Evolutionary conservation across 2,113 vertebrate species (phyloP), one percentile per base, ranked within the genome.

Genomic region (Origma solitaria): DNA sequence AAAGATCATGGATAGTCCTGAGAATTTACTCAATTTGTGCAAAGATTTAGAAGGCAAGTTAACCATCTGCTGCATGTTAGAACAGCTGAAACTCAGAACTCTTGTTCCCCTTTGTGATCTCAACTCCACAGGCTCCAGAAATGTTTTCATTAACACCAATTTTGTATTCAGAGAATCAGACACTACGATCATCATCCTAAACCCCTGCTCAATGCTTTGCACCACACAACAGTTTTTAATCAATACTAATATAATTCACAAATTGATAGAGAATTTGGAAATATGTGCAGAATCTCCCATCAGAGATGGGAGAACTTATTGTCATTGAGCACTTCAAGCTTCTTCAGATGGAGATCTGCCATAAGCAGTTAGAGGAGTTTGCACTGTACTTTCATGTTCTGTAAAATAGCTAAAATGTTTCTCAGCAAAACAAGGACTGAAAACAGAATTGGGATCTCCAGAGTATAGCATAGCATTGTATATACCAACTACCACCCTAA

Each of bases 1-100:
- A 88, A 80, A 94, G 84, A 91, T 66, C 58, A 73, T 0, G 1
- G 49, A 44, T 51, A 73, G 79, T n/a, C 76, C 85, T 62, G 82
- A 95, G 78, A 94, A 80, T 90, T 80, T 14, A 58, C 50, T 37
- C 82, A 61, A 44, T 84, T 80, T 94, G 51, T 42, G 47, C 45
- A 56, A 84, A 92, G 90, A 90, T 65, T 84, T 50, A 66, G 79
- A 92, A 83, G 64, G 79, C 56, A 90, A 90, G 71, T 68, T 77
- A 91, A 80, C 82, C 90, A 95, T 96, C 71, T 95, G 92, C 75
- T 86, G 23, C 23, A 7, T 50, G 85, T 37, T 42, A 45, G 64
- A 91, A 88, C 75, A 90, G 87, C 87, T 92, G 84, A 90, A 87
- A 65, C 65, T 44, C 78, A 58, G 84, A 91, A 64, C 78, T 87